These are phyloP conservation scores for Atta cephalotes DNA, from an alignment of 1,140 invertebrate species.

Conservation along the genomic window DNA sequence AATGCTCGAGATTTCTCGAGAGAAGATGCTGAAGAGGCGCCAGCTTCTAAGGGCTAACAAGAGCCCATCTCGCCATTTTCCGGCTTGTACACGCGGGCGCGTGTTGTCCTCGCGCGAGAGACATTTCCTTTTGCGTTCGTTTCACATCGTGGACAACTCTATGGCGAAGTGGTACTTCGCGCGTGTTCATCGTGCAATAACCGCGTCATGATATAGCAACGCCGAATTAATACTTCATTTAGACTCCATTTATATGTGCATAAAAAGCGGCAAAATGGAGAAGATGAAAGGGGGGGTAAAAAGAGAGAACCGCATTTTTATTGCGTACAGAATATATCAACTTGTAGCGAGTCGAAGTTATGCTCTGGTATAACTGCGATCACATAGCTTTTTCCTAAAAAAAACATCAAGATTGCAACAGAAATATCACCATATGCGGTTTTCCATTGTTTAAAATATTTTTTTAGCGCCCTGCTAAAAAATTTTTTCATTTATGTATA, in stretches of 20 bases:
- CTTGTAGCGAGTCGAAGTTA: background rate
- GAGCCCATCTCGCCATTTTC: slow-evolving; percentile 52
- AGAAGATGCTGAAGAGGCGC: slow-evolving; percentile 45
- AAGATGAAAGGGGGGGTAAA: background rate
- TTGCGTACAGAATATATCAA: background rate
- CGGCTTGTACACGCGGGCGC: background rate
- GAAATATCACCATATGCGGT: background rate
- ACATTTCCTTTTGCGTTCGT: background rate
- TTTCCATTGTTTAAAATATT: background rate
- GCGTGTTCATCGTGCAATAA: slow-evolving; percentile 1
- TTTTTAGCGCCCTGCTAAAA: too few species aligned
- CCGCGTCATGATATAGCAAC: background rate
- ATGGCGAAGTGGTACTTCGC: background rate
- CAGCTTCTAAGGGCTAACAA: slow-evolving; percentile 39
- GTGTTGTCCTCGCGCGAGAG: background rate
- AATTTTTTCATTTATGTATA: too few species aligned
- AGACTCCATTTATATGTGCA: slow-evolving; percentile 25
- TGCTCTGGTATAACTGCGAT: background rate
- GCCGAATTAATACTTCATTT: slow-evolving; percentile 36
- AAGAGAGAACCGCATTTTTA: background rate
- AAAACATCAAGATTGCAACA: background rate
- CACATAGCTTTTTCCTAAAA: background rate
- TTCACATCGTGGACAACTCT: slow-evolving; percentile 32
- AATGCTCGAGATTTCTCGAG: slow-evolving; percentile 54
- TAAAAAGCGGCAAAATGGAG: background rate